These are phyloP conservation scores for Halictus quadricinctus DNA, from an alignment of 2,888 invertebrate species.

Conservation along the genomic window DNA sequence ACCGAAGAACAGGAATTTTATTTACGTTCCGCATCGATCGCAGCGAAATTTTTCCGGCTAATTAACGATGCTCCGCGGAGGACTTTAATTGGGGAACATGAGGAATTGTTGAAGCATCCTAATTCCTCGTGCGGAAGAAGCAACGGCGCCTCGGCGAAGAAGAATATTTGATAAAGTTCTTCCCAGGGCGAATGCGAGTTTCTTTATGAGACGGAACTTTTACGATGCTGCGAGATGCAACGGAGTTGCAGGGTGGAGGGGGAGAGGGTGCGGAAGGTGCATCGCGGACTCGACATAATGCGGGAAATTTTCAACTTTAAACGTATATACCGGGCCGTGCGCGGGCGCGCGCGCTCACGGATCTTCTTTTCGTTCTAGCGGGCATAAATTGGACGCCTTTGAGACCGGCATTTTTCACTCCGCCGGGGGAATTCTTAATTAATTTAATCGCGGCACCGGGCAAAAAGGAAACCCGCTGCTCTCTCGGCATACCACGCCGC, in stretches of 20 bases:
- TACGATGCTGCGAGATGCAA: background rate
- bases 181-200: background rate
- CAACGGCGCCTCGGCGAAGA: background rate
- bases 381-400: conserved; percentile 16
- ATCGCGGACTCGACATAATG: conserved; percentile 20
- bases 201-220: conserved; percentile 15
- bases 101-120: conserved; percentile 19
- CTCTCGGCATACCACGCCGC: background rate
- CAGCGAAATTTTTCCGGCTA: background rate
- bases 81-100: conserved; percentile 30
- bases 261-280: background rate
- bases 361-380: conserved; percentile 19
- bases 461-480: conserved; percentile 22
- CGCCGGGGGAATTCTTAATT: conserved; percentile 31
- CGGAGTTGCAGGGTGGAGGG: background rate
- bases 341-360: background rate
- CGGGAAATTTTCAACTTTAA: conserved; percentile 15
- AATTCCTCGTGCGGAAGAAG: background rate
- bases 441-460: conserved; percentile 25
- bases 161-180: conserved; percentile 36
- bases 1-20: background rate
- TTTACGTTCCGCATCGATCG: background rate
- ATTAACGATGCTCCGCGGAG: background rate
- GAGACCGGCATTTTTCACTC: conserved; percentile 5
- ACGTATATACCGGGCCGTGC: background rate